Evolutionary conservation across 2,888 invertebrate genomes (phyloP).

Genomic region (Escarpia spicata): DNA sequence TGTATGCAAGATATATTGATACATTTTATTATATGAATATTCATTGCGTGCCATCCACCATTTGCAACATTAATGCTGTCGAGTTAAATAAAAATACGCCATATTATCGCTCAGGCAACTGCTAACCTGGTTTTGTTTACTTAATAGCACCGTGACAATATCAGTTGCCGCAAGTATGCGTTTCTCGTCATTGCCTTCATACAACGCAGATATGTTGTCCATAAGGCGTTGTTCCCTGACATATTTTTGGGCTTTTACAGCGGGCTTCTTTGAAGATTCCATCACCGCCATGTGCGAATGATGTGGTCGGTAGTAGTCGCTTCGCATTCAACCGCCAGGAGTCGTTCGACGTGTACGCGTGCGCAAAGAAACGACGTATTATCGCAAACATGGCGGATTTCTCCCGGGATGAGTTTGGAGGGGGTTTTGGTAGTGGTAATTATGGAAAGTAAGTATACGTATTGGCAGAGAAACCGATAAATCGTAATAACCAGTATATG

Average conservation of each 20-base stretch:
- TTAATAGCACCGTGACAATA: conserved; percentile 21
- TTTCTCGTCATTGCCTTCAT: conserved; percentile 17
- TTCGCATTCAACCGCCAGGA: not conserved
- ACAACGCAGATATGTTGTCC: conserved; percentile 19
- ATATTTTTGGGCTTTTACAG: conserved; percentile 20
- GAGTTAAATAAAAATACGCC: not conserved
- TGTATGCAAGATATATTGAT: too few relatives aligned
- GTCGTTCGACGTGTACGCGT: not conserved
- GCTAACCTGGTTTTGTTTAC: conserved; percentile 26
- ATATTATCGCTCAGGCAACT: not conserved
- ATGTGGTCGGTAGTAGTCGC: not conserved
- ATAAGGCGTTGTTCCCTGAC: conserved; percentile 22
- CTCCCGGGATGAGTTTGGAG: conserved; percentile 16
- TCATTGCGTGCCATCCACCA: not conserved
- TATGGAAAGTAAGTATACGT: not conserved
- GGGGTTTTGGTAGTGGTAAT: conserved; percentile 12
- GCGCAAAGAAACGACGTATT: conserved; percentile 16
- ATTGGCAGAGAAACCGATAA: not conserved
- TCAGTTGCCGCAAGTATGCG: conserved; percentile 22
- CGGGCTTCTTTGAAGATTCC: not conserved
- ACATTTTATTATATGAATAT: not conserved
- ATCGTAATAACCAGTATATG: not conserved
- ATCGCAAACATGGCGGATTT: conserved; percentile 16
- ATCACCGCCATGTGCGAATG: not conserved
- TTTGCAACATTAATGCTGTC: not conserved